Base-by-base conservation (phyloP, 2,888 invertebrate genomes). In the Heliconius sara region DNA sequence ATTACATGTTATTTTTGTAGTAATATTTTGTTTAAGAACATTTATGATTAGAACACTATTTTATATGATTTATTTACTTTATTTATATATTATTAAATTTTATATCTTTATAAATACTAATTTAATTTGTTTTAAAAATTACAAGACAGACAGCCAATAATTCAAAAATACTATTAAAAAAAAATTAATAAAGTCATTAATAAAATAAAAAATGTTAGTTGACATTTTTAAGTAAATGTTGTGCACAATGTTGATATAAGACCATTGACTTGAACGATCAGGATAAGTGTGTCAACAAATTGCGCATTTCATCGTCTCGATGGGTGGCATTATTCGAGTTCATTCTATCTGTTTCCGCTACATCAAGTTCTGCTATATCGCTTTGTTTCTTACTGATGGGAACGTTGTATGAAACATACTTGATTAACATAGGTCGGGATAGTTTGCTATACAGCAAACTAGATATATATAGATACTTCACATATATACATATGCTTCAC, bases 281-380 rank as follows among this genome's bases (percentile, higher is more conserved):
- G 76, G 82, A 82, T 82, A 81, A 77, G 79, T 81, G 79, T 81
- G 82, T 83, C 86, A 87, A 88, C 86, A 87, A 89, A 89, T 90
- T 88, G 88, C 87, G 86, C 88, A 88, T 88, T 89, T 88, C 86
- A 85, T 83, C 84, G 79, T 78, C 80, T 80, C 66, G 68, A 78
- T 83, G 83, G 86, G 85, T 83, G 84, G 86, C 85, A 86, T 87
- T 86, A 86, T 85, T 85, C 86, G 84, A 83, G 86, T 86, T 87
- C 87, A 85, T 88, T 90, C 89, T 89, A 89, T 90, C 88, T 88
- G 89, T 90, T 91, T 90, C 90, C 91, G 87, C 86, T 85, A 90
- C 91, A 91, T 90, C 89, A 87, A 88, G 85, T 86, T 81, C 85
- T 85, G 84, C 86, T 85, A 80, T 84, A 82, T 83, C 83, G 88